Evolutionary conservation across 2,113 vertebrate species (phyloP).

Genomic region (Strigops habroptila): DNA sequence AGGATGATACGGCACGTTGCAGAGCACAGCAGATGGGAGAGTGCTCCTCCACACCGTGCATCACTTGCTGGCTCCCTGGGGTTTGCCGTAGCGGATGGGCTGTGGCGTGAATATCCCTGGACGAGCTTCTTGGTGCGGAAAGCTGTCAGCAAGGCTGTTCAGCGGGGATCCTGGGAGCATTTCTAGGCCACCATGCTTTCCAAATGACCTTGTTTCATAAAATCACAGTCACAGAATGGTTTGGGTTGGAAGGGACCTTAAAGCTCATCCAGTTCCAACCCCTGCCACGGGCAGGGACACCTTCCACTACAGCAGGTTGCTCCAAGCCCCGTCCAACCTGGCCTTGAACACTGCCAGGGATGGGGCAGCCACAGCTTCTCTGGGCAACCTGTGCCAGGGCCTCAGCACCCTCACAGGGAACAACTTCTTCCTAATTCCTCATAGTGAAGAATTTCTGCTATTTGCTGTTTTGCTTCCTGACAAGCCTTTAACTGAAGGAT

Average conservation of each 20-base stretch:
- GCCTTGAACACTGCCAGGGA: background rate
- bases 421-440: no score
- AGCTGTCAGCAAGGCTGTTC: background rate
- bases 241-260: background rate
- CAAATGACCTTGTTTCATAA: background rate
- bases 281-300: background rate
- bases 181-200: background rate
- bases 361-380: background rate
- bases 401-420: no score
- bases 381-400: no score
- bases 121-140: background rate
- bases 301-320: background rate
- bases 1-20: accelerated
- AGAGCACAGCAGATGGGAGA: background rate
- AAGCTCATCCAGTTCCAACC: background rate
- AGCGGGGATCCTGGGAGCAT: background rate
- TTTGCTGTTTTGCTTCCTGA: background rate
- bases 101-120: accelerated
- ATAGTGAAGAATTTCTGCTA: no score
- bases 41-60: accelerated
- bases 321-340: background rate
- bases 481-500: accelerated
- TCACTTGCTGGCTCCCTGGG: accelerated
- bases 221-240: background rate
- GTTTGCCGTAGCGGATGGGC: background rate